Evolutionary conservation across 2,888 invertebrate genomes (phyloP).

Genomic region (Opisthograptis luteolata): DNA sequence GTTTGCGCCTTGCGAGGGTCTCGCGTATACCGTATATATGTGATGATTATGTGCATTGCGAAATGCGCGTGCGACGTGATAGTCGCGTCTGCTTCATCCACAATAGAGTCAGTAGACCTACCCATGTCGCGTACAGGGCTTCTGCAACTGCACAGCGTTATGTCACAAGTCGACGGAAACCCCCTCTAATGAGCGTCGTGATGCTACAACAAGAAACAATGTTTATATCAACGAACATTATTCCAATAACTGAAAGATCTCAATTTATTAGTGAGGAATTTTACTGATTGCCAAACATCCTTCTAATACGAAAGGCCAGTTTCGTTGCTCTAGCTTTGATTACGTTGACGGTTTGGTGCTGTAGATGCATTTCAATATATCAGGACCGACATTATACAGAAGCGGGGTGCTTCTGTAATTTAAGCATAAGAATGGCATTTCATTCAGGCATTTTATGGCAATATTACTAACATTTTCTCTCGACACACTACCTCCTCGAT

Average conservation of each 20-base stretch:
- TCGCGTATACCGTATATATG: no score
- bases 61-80: constrained; percentile 49
- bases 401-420: constrained; percentile 50
- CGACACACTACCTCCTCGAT: no score
- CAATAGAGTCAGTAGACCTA: constrained; percentile 46
- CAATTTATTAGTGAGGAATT: constrained; percentile 37
- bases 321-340: constrained; percentile 29
- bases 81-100: constrained; percentile 44
- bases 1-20: constrained; percentile 61
- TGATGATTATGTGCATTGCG: no score
- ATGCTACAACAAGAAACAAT: constrained; percentile 37
- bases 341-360: constrained; percentile 26
- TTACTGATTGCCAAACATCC: constrained; percentile 59
- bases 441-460: no score
- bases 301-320: constrained; percentile 62
- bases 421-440: constrained; percentile 55
- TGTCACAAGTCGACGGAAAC: constrained; percentile 42
- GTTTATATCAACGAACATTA: constrained; percentile 27
- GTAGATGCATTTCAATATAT: constrained; percentile 55
- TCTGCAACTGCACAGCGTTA: constrained; percentile 37
- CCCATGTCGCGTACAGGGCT: constrained; percentile 34
- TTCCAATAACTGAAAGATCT: constrained; percentile 20
- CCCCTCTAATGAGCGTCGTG: constrained; percentile 38
- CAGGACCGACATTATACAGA: constrained; percentile 46
- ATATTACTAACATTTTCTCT: constrained; percentile 66